phyloP scores from a whole-genome alignment of 1,140 invertebrate species.

The Elymnias hypermnestra region DNA sequence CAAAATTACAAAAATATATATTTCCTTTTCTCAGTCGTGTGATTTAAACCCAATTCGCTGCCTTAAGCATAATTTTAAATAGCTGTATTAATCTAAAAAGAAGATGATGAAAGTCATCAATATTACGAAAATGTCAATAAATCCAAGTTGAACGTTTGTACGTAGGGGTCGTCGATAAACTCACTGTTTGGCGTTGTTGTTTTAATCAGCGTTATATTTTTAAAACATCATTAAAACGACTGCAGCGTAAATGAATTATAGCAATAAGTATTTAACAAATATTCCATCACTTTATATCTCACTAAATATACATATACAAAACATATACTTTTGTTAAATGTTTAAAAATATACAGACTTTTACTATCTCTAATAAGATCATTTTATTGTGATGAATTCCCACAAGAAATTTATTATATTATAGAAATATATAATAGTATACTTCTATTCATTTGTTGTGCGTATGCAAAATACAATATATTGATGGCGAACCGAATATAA shows the following conservation, averaged over 20 bases:
- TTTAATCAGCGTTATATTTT: not conserved
- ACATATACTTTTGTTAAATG: slow-evolving; percentile 44
- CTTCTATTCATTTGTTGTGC: slow-evolving; percentile 37
- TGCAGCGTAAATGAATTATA: slow-evolving; percentile 33
- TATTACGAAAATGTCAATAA: no score
- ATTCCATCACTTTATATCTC: slow-evolving; percentile 37
- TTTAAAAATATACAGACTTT: slow-evolving; percentile 42
- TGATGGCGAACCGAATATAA: slow-evolving; percentile 22
- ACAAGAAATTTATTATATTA: slow-evolving; percentile 25
- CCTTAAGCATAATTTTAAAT: no score
- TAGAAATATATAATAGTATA: slow-evolving; percentile 22
- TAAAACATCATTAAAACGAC: slow-evolving; percentile 31
- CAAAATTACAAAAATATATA: no score
- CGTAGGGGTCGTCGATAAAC: no score
- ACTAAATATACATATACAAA: slow-evolving; percentile 30
- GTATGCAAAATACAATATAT: slow-evolving; percentile 25
- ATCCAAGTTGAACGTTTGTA: no score
- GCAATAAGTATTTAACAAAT: slow-evolving; percentile 31
- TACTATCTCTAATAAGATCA: slow-evolving; percentile 39
- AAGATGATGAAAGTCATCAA: no score
- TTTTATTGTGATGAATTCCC: slow-evolving; percentile 36
- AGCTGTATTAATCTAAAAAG: no score
- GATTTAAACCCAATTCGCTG: no score
- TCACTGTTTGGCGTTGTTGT: not conserved
- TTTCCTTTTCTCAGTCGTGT: no score